A percentile compares a stretch with the other conserved stretches of the same genome.
phyloP scores from a whole-genome alignment of 1,140 invertebrate species.

The Eulimnadia texana region DNA sequence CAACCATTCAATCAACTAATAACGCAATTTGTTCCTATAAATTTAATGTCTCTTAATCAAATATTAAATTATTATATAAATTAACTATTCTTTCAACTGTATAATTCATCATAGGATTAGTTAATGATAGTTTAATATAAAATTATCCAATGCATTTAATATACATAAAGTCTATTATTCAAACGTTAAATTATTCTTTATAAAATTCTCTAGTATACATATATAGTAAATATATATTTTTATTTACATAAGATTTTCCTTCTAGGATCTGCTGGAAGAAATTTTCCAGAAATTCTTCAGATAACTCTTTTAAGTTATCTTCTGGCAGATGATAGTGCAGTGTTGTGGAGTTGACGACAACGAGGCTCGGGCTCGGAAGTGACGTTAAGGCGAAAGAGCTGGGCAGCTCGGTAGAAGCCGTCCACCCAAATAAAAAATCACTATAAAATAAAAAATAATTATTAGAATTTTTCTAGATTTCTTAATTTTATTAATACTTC shows the following conservation, averaged over 20 bases:
- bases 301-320: constrained; percentile 43
- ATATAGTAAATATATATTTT: neutral
- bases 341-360: constrained; percentile 78
- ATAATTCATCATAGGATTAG: too few relatives aligned
- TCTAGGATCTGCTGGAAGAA: neutral
- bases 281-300: constrained; percentile 57
- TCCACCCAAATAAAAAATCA: constrained; percentile 83
- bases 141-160: neutral
- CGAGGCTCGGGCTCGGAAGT: constrained; percentile 63
- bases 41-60: too few relatives aligned
- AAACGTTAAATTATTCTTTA: too few relatives aligned
- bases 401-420: constrained; percentile 62
- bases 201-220: too few relatives aligned
- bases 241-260: neutral
- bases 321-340: constrained; percentile 78
- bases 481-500: constrained; percentile 34
- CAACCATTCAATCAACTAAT: too few relatives aligned
- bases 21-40: too few relatives aligned
- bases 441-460: constrained; percentile 24
- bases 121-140: too few relatives aligned
- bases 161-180: too few relatives aligned
- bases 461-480: neutral
- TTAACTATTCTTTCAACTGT: too few relatives aligned
- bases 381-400: constrained; percentile 80
- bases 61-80: too few relatives aligned